These are phyloP conservation scores for Gorilla gorilla DNA, from an alignment of 2,113 vertebrate genomes.

Conservation along the genomic window DNA sequence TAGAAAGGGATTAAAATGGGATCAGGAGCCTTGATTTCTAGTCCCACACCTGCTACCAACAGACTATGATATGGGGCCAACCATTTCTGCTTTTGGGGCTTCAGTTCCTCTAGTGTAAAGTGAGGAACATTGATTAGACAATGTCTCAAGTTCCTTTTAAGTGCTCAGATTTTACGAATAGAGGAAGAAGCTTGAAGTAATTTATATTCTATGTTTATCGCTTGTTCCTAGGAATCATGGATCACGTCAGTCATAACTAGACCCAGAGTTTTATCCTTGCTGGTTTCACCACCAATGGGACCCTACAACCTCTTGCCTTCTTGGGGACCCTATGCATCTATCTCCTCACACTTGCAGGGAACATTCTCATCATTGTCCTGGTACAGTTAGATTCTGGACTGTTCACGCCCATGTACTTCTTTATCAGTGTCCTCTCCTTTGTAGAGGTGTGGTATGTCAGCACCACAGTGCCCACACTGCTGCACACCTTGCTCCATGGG, in stretches of 20 bases:
- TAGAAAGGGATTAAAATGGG: not conserved
- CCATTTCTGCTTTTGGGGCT: not conserved
- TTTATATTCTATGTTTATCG: not conserved
- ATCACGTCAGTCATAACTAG: not conserved
- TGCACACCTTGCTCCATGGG: slow-evolving; percentile 42
- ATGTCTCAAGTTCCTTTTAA: not conserved
- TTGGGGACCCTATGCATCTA: slow-evolving; percentile 46
- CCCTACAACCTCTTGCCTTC: not conserved
- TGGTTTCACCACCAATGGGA: not conserved
- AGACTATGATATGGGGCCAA: no score
- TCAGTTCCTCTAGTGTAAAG: not conserved
- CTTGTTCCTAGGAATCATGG: not conserved
- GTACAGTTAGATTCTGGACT: slow-evolving; percentile 32
- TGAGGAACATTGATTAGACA: not conserved
- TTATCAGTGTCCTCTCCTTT: slow-evolving; percentile 72
- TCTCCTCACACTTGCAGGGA: slow-evolving; percentile 64
- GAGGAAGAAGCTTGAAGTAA: not conserved
- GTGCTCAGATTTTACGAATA: not conserved
- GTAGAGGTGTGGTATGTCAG: slow-evolving; percentile 69
- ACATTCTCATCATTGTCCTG: slow-evolving; percentile 66
- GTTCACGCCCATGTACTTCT: slow-evolving; percentile 76
- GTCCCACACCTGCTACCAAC: not conserved
- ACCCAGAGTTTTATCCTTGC: slow-evolving; percentile 43
- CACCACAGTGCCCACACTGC: slow-evolving; percentile 51
- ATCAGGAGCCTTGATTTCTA: not conserved